Evolutionary conservation across 2,888 invertebrate species (phyloP).

Genomic region (Heliothis peltigera): DNA sequence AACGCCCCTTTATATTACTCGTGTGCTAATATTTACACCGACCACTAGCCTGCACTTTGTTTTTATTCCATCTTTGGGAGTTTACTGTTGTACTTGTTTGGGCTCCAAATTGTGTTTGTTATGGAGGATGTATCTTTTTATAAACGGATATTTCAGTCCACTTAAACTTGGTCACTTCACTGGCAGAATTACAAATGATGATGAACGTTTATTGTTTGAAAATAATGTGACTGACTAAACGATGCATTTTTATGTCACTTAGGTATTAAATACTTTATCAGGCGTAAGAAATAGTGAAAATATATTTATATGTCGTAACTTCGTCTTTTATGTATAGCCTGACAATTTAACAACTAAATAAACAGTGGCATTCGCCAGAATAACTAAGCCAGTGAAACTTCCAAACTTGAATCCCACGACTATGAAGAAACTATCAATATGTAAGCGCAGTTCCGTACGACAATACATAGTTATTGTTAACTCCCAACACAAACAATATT

Average conservation of each 20-base stretch:
- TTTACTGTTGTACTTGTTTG: background rate
- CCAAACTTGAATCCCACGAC: background rate
- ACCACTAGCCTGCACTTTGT: constrained; percentile 16
- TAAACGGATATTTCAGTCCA: background rate
- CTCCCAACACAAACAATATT: constrained; percentile 2
- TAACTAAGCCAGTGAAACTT: background rate
- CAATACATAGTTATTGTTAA: background rate
- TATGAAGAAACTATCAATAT: background rate
- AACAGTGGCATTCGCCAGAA: no score
- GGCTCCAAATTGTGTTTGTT: background rate
- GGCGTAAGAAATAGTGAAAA: no score
- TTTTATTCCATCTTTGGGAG: constrained; percentile 23
- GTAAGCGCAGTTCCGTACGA: no score
- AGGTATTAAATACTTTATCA: no score
- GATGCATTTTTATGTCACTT: no score
- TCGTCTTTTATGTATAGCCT: no score
- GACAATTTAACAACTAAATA: no score
- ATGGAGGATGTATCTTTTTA: background rate
- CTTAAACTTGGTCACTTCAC: background rate
- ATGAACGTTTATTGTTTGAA: background rate
- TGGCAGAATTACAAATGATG: background rate
- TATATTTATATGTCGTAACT: no score
- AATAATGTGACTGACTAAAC: no score
- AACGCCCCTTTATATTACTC: constrained; percentile 62
- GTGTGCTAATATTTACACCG: constrained; percentile 49